Conservation (phyloP, 2,888 invertebrate genomes). For the Eristalis pertinax region DNA sequence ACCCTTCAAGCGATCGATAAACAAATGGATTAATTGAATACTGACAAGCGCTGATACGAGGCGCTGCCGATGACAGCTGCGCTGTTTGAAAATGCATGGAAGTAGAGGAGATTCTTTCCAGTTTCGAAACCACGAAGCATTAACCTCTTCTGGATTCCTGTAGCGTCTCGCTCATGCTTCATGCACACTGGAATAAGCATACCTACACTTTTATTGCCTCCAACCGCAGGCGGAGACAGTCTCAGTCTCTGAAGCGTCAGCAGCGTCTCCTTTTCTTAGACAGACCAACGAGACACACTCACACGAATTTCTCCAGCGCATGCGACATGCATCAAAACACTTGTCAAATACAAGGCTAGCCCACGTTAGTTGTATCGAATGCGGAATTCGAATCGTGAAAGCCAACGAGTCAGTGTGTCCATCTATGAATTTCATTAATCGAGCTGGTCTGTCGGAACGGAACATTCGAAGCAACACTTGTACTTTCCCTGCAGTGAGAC, state of each 20-base stretch:
- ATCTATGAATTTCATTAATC: conserved; percentile 25
- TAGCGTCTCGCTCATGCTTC: too few species aligned
- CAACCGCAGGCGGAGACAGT: neutral
- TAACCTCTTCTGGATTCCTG: too few species aligned
- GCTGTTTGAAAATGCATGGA: too few species aligned
- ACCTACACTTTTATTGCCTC: too few species aligned
- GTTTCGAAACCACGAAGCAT: too few species aligned
- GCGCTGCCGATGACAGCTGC: neutral
- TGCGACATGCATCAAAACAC: conserved; percentile 19
- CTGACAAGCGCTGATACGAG: neutral
- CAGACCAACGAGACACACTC: too few species aligned
- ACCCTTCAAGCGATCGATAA: neutral
- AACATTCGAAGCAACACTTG: neutral
- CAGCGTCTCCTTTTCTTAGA: neutral
- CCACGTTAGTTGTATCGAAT: conserved; percentile 17
- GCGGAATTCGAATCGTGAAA: conserved; percentile 37
- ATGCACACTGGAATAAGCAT: too few species aligned
- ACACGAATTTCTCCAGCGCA: neutral
- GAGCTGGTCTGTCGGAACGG: neutral
- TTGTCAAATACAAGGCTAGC: conserved; percentile 25
- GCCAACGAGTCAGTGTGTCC: conserved; percentile 3
- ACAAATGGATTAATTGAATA: neutral
- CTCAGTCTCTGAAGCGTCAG: neutral
- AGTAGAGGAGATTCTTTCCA: too few species aligned
- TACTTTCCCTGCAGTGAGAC: conserved; percentile 26